phyloP scores from a whole-genome alignment of 1,140 invertebrate genomes.

The Mercenaria mercenaria region DNA sequence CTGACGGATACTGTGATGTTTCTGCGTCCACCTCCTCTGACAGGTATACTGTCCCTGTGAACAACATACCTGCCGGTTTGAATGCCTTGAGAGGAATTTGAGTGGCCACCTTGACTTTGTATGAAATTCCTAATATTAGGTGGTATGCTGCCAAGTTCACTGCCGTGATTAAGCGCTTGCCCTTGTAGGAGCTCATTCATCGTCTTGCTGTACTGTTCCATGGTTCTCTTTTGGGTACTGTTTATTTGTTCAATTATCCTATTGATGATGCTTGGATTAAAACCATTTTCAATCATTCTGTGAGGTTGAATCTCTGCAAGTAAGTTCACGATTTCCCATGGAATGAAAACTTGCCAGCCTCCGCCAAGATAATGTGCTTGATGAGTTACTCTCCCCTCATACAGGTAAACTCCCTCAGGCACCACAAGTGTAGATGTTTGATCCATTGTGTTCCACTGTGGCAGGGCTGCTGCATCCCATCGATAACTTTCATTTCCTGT shows the following conservation, averaged over 20 bases:
- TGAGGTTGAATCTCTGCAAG: not conserved
- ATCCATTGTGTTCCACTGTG: not conserved
- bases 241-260: not conserved
- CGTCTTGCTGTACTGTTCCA: not conserved
- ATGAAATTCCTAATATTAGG: not conserved
- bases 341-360: constrained; percentile 20
- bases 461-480: not conserved
- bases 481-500: not conserved
- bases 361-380: not conserved
- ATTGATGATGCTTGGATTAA: not conserved
- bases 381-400: not conserved
- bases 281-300: not conserved
- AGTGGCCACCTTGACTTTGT: not conserved
- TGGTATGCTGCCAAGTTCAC: not conserved
- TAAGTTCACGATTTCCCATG: not conserved
- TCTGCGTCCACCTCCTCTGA: not conserved
- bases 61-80: not conserved
- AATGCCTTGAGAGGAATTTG: not conserved
- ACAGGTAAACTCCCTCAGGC: not conserved
- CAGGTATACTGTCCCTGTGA: not conserved
- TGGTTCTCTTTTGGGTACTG: not conserved
- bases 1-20: not conserved
- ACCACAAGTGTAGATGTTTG: not conserved
- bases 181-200: not conserved
- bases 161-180: not conserved